Evolutionary conservation across 2,113 vertebrate species (phyloP), one percentile per base, ranked within the genome.

Genomic region (Corynorhinus townsendii): DNA sequence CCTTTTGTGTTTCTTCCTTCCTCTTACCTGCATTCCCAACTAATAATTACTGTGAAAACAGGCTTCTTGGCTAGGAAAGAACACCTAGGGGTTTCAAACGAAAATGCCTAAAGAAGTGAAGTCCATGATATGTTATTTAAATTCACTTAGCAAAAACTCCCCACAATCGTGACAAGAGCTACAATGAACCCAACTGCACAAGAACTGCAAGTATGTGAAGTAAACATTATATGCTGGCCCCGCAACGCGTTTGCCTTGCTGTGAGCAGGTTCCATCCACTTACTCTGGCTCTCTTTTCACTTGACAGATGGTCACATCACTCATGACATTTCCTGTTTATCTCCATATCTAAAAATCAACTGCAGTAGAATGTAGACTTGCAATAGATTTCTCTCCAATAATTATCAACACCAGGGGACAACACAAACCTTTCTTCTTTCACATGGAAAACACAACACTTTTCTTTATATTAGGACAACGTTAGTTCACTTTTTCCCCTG

Each of bases 11-110:
- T 97, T 92, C 91, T 95, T 71, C 68, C 72, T 85, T 93, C 52
- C 16, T 95, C 35, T 97, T 87, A 97, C 94, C 80, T 96, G 86
- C 64, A 96, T 97, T 97, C 93, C 88, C 96, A 76, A 64, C 86
- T 89, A 89, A 96, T 96, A 98, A 98, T 96, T 97, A 96, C 89
- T 97, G 86, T 33, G 90, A 96, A 97, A 98, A 97, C 77, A 86
- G 54, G 86, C 96, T 95, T 68, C 62, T 93, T 89, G 86, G 96
- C 94, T 97, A 94, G 64, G 90, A 94, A 33, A 94, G 64, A 66
- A 94, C 28, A 96, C 81, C 68, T 0, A 20, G 96, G 59, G 56
- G 96, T 97, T 97, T 97, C 84, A 97, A 95, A 97, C 92, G 79
- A 77, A 38, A 89, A 71, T 40, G 95, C 86, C 90, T 81, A 96